phyloP scores from a whole-genome alignment of 1,140 invertebrate genomes.

The Drepana arcuata region DNA sequence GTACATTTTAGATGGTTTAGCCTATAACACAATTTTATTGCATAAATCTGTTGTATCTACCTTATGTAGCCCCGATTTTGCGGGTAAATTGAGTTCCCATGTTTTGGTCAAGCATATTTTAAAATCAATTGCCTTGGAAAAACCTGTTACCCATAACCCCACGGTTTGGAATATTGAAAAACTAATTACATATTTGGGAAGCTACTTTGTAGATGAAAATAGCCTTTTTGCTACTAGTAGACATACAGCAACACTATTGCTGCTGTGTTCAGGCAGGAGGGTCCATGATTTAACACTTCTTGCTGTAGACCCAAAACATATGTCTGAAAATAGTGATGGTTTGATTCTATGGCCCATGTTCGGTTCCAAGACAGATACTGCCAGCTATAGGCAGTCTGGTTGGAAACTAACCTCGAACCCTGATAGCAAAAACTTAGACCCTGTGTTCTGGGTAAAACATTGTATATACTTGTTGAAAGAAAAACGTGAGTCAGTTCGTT shows the following conservation, averaged over 20 bases:
- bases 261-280: too few species aligned
- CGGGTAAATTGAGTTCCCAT: conserved; percentile 1
- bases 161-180: conserved; percentile 15
- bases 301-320: background rate
- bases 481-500: conserved; percentile 7
- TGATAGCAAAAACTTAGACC: conserved; percentile 17
- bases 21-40: conserved; percentile 3
- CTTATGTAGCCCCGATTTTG: background rate
- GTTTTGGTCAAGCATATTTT: conserved; percentile 9
- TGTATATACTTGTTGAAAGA: conserved; percentile 12
- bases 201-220: background rate
- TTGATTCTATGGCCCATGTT: conserved; percentile 16
- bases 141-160: conserved; percentile 3
- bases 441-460: conserved; percentile 22
- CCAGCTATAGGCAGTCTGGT: conserved; percentile 9
- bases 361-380: conserved; percentile 18
- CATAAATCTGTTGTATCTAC: conserved; percentile 4
- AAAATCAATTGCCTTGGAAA: conserved; percentile 10
- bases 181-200: conserved; percentile 3
- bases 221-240: conserved; percentile 2
- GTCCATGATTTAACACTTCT: too few species aligned
- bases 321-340: conserved; percentile 3
- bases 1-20: background rate
- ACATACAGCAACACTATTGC: background rate
- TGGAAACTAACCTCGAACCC: conserved; percentile 17